Evolutionary conservation across 2,797 vertebrate genomes (phyloP), one percentile per base, ranked within the genome.

Genomic region (Heliangelus exortis): DNA sequence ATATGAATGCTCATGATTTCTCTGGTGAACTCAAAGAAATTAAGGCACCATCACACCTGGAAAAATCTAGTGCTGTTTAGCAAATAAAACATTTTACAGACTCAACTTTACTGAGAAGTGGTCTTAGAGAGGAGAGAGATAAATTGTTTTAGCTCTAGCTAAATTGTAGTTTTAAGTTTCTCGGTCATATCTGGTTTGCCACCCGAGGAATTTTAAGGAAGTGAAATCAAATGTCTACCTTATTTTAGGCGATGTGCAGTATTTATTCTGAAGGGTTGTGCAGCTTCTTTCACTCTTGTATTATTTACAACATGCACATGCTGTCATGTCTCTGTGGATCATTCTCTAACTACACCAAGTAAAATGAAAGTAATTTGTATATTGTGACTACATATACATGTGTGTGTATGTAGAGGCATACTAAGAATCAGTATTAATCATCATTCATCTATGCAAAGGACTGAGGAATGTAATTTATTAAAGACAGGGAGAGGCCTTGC

Each of bases 181-280:
- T 87, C 83, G 43, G 25, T 22, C n/a, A 51, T 73, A 19, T 5
- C 29, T 69, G 33, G 55, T 90, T 62, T 95, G 73, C 57, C 66
- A 87, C 63, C 65, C 29, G 59, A 89, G 77, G 53, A 76, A 77
- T 73, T 63, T 67, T 90, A 69, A 80, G 58, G 80, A 69, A 67
- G 39, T 91, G 41, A 89, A 77, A 72, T 85, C 84, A 93, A 92
- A 96, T 55, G 28, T 71, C 63, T 68, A 13, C 45, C 73, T 95
- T 72, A 87, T 54, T 65, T 96, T 85, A 86, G 53, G 55, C 90
- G 82, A 86, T 58, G 63, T 92, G 67, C 82, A 48, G 74, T 87
- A 77, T 95, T 95, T 92, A 84, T 93, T 89, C 82, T 91, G 92
- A 88, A 88, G 41, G 55, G 20, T 90, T 6, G 67, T 16, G 31